phyloP scores from a whole-genome alignment of 2,888 invertebrate species.

The Drosophila maculinotata region DNA sequence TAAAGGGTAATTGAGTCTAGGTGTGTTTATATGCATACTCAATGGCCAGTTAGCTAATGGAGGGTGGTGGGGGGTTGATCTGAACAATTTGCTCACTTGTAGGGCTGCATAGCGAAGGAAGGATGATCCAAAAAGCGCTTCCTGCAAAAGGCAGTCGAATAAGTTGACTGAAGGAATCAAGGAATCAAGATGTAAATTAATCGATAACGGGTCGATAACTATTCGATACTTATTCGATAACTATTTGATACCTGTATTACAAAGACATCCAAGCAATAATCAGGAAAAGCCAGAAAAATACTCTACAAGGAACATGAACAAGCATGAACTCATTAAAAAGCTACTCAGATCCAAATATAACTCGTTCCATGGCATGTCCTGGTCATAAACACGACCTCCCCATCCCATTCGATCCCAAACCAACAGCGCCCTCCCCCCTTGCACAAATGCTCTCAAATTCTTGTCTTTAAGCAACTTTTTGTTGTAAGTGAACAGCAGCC shows the following conservation, averaged over 20 bases:
- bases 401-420: too few relatives aligned
- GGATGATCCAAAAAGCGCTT: slow-evolving; percentile 43
- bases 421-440: too few relatives aligned
- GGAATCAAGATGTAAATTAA: neutral
- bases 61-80: neutral
- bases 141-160: neutral
- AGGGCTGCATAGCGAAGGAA: slow-evolving; percentile 32
- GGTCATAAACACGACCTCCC: slow-evolving; percentile 25
- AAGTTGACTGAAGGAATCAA: neutral
- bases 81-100: slow-evolving; percentile 30
- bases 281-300: neutral
- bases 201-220: slow-evolving; percentile 9
- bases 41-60: slow-evolving; percentile 27
- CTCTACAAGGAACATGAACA: slow-evolving; percentile 6
- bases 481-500: slow-evolving; percentile 43
- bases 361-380: slow-evolving; percentile 29
- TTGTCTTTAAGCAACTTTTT: slow-evolving; percentile 56
- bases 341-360: slow-evolving; percentile 17
- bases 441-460: slow-evolving; percentile 37
- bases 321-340: slow-evolving; percentile 29
- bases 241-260: neutral
- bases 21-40: slow-evolving; percentile 46
- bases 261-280: too few relatives aligned
- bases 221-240: neutral
- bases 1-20: slow-evolving; percentile 56